Evolutionary conservation across 2,797 vertebrate species (phyloP), one percentile per base, ranked within the genome.

Genomic region (Acanthis flammea): DNA sequence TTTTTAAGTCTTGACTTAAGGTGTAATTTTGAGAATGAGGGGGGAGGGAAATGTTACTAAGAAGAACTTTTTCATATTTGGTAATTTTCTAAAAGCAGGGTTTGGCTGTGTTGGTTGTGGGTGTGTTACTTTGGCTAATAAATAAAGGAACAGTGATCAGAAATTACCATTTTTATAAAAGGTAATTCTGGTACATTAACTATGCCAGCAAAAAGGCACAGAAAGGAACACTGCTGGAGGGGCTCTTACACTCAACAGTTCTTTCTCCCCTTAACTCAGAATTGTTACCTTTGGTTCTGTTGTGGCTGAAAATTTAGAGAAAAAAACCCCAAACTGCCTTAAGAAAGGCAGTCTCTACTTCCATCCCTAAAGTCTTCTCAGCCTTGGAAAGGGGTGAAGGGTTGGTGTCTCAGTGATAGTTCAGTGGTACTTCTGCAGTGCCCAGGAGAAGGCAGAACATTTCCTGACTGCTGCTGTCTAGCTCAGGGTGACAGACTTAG

Each of bases 51-150:
- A 61, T 72, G 41, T 42, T 74, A 41, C n/a, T 37, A 70, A 67
- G 47, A 92, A 16, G 60, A 86, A 62, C 13, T 78, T 93, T 89
- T 93, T 83, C 7, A 15, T 92, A 93, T 70, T 90, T 89, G 62
- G 41, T 90, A 18, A 68, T 95, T 96, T 95, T 92, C 51, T 95
- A 86, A 94, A 96, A 30, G 35, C 39, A 60, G 55, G n/a, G 66
- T 37, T 48, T 80, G 86, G 61, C 28, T 80, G 58, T 53, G 80
- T 53, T 71, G 61, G 70, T 27, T 77, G 65, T 77, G 81, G 74
- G 31, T 65, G n/a, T 94, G 42, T 85, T 65, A 47, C 53, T 88
- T 88, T 81, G 54, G 70, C 55, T 81, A 78, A 94, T 93, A 92
- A 96, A 93, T 24, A 75, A 83, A 60, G 68, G 41, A 83, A 74